These are phyloP conservation scores for Eristalis pertinax DNA, from an alignment of 2,888 invertebrate species.

Conservation along the genomic window DNA sequence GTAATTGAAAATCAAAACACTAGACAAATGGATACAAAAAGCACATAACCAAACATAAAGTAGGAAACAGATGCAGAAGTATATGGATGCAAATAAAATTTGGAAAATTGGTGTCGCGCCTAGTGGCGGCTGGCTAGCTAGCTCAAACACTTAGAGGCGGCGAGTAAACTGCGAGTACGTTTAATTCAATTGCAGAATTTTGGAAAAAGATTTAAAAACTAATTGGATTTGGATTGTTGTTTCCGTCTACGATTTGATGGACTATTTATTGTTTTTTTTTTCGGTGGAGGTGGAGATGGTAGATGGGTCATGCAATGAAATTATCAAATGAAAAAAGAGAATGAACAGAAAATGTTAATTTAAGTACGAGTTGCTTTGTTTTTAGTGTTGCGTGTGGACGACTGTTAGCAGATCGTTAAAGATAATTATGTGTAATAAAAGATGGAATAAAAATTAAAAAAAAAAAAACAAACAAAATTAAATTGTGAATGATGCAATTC, in stretches of 20 bases:
- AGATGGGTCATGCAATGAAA: slow-evolving; percentile 71
- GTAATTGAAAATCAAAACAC: slow-evolving; percentile 37
- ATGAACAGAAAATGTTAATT: slow-evolving; percentile 61
- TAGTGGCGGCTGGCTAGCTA: slow-evolving; percentile 40
- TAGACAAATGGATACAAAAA: slow-evolving; percentile 66
- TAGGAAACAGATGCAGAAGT: slow-evolving; percentile 46
- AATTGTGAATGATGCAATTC: neutral
- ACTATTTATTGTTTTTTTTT: slow-evolving; percentile 24
- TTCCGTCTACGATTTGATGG: slow-evolving; percentile 62
- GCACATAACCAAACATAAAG: slow-evolving; percentile 53
- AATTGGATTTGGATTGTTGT: slow-evolving; percentile 69
- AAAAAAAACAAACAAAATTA: neutral
- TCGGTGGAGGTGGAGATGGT: slow-evolving; percentile 38
- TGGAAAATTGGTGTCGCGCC: slow-evolving; percentile 62
- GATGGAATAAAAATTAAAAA: neutral
- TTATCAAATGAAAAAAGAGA: slow-evolving; percentile 68
- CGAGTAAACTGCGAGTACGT: slow-evolving; percentile 18
- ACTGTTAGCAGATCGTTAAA: neutral
- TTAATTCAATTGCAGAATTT: slow-evolving; percentile 59
- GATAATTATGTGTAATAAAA: neutral
- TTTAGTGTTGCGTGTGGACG: slow-evolving; percentile 52
- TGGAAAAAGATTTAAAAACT: slow-evolving; percentile 68
- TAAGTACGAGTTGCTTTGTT: slow-evolving; percentile 36
- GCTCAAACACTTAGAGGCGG: slow-evolving; percentile 51
- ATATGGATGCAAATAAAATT: slow-evolving; percentile 72